Conservation (phyloP, 2,888 invertebrate species). For the Torymus tubicola region DNA sequence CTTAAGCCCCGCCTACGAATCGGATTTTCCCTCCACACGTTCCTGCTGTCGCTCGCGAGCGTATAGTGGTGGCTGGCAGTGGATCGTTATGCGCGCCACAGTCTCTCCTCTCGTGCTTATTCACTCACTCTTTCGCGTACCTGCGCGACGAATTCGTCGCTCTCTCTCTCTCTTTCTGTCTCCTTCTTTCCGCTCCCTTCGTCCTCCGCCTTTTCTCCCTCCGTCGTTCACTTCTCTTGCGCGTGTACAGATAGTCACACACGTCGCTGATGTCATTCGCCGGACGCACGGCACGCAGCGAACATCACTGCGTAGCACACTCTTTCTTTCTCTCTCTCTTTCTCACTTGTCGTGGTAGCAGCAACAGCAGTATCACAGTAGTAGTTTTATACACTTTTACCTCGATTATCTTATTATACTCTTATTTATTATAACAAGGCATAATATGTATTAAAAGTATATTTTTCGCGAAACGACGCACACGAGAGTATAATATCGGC, state of each 20-base stretch:
- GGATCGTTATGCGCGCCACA: conserved; percentile 54
- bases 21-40: conserved; percentile 64
- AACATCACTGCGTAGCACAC: conserved; percentile 17
- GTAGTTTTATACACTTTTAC: neutral
- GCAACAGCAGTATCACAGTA: too few species aligned
- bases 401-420: neutral
- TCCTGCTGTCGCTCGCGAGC: conserved; percentile 11
- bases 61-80: too few species aligned
- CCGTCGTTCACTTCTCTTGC: conserved; percentile 40
- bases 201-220: conserved; percentile 28
- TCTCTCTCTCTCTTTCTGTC: conserved; percentile 30
- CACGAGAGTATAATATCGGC: too few species aligned
- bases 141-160: neutral
- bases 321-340: neutral
- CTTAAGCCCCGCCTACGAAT: conserved; percentile 74
- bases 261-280: conserved; percentile 45
- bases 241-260: conserved; percentile 53
- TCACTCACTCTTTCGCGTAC: neutral
- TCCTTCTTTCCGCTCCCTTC: conserved; percentile 27
- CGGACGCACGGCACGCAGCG: conserved; percentile 48
- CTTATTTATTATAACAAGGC: too few species aligned
- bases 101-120: conserved; percentile 6
- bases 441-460: too few species aligned
- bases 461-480: too few species aligned
- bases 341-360: neutral